Percentiles rank a stretch among this genome's conserved stretches.
phyloP scores from a whole-genome alignment of 2,113 vertebrate species.

The Opisthocomus hoazin region DNA sequence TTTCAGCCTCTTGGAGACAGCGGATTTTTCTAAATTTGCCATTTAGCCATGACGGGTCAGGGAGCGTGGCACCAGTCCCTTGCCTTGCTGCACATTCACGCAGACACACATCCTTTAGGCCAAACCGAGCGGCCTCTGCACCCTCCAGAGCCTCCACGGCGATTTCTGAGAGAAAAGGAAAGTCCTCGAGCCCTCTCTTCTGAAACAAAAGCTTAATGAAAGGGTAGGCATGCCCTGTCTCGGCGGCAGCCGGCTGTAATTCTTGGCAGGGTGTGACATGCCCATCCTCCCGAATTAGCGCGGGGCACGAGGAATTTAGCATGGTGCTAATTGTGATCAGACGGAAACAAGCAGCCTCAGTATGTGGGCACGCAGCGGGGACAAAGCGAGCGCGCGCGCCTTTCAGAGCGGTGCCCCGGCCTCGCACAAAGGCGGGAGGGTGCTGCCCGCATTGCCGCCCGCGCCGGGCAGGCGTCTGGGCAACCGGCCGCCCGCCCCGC shows the following conservation, averaged over 20 bases:
- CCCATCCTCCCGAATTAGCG: conserved; percentile 68
- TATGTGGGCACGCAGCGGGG: conserved; percentile 60
- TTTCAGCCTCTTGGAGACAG: fast-evolving
- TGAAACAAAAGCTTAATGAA: conserved; percentile 61
- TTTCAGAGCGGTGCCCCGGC: neutral
- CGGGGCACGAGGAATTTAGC: conserved; percentile 61
- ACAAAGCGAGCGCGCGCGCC: conserved; percentile 50
- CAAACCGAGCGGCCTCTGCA: fast-evolving
- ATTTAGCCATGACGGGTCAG: fast-evolving
- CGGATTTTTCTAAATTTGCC: fast-evolving
- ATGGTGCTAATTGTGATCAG: conserved; percentile 72
- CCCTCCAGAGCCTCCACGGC: neutral
- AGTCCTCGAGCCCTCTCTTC: neutral
- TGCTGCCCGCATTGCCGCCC: conserved; percentile 38
- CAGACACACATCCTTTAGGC: neutral
- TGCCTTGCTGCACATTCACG: neutral
- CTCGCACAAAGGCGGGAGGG: neutral
- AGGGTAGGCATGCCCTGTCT: conserved; percentile 30
- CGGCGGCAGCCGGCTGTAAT: conserved; percentile 37
- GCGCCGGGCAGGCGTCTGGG: neutral
- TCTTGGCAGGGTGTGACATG: conserved; percentile 66
- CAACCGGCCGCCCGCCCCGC: neutral
- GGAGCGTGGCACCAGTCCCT: neutral
- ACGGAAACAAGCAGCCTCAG: conserved; percentile 62
- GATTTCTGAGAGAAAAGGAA: neutral